phyloP scores from a whole-genome alignment of 2,888 invertebrate genomes.

The Serripes groenlandicus region DNA sequence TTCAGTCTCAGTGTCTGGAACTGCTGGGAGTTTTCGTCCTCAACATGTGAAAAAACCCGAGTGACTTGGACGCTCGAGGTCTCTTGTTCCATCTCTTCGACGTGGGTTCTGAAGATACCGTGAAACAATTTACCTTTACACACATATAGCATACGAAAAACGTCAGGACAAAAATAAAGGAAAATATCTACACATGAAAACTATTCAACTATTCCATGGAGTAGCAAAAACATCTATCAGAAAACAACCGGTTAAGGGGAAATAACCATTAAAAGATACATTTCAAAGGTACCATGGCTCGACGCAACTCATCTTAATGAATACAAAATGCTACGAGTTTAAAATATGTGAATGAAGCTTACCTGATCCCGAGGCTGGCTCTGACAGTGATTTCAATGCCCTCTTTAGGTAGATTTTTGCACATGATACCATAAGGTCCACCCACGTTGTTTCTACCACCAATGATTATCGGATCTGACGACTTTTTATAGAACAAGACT shows the following conservation, averaged over 20 bases:
- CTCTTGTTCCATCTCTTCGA: neutral
- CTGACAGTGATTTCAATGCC: constrained; percentile 3
- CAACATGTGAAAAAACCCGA: constrained; percentile 12
- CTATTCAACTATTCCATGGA: no score
- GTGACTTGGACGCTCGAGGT: neutral
- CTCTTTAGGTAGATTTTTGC: neutral
- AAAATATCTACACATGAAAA: no score
- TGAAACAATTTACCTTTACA: no score
- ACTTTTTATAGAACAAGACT: neutral
- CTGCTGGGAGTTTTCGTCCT: neutral
- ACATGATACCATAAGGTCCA: constrained; percentile 6
- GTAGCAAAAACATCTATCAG: no score
- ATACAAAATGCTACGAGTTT: no score
- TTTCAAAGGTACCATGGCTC: no score
- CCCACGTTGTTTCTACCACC: neutral
- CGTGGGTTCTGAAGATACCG: constrained; percentile 2
- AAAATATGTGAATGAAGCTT: neutral
- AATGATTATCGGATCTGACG: neutral
- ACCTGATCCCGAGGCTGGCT: constrained; percentile 3
- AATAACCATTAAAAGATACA: no score
- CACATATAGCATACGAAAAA: no score
- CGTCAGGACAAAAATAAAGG: no score
- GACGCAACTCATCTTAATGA: no score
- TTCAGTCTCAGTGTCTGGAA: neutral
- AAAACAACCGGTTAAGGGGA: no score